A percentile compares a stretch with the other conserved stretches of the same genome.
phyloP scores from a whole-genome alignment of 2,888 invertebrate species.

The Chymomyza amoena region DNA sequence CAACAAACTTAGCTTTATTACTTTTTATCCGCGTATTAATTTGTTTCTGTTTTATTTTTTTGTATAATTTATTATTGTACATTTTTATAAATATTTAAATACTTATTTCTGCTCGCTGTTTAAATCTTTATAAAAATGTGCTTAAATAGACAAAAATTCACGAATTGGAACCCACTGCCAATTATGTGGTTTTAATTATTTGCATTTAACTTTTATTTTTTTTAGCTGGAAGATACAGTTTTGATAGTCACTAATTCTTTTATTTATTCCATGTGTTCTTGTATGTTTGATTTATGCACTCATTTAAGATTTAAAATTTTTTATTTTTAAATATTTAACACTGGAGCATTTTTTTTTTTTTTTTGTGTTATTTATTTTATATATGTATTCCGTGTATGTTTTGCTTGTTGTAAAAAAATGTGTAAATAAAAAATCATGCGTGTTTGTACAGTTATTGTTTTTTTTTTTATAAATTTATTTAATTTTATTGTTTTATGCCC shows the following conservation, averaged over 20 bases:
- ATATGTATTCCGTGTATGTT: constrained; percentile 33
- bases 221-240: constrained; percentile 78
- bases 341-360: constrained; percentile 32
- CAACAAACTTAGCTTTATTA: background rate
- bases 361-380: constrained; percentile 32
- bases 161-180: constrained; percentile 29
- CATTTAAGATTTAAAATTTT: constrained; percentile 43
- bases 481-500: constrained; percentile 68
- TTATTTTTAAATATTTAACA: constrained; percentile 33
- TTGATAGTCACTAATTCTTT: constrained; percentile 79
- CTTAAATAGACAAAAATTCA: constrained; percentile 73
- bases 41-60: constrained; percentile 31
- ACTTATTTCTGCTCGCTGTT: constrained; percentile 20
- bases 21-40: too few species aligned
- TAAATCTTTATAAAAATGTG: constrained; percentile 71
- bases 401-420: constrained; percentile 63
- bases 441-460: constrained; percentile 38
- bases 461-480: constrained; percentile 42
- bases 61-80: constrained; percentile 66
- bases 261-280: constrained; percentile 58
- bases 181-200: background rate
- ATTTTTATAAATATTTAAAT: constrained; percentile 62
- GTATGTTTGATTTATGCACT: constrained; percentile 41
- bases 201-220: constrained; percentile 26
- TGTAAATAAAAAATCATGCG: constrained; percentile 65